These are phyloP conservation scores for Trachelus tabidus DNA, from an alignment of 2,888 invertebrate species.

Conservation along the genomic window DNA sequence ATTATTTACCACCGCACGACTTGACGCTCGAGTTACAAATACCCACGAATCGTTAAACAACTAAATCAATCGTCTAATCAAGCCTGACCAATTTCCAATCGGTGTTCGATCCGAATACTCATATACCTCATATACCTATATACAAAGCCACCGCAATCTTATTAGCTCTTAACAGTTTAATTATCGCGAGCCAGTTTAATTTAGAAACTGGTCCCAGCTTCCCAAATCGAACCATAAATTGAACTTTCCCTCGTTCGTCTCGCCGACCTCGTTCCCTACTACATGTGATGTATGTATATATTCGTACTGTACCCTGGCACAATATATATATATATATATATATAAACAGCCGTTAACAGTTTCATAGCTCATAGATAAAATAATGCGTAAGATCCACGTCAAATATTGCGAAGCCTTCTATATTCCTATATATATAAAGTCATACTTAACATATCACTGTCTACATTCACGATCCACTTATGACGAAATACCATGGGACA, in stretches of 20 bases:
- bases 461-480: background rate
- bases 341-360: background rate
- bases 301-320: too few relatives aligned
- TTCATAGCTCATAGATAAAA: background rate
- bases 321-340: background rate
- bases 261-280: slow-evolving; percentile 40
- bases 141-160: background rate
- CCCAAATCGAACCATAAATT: slow-evolving; percentile 42
- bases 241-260: slow-evolving; percentile 40
- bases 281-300: background rate
- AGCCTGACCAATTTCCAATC: background rate
- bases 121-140: background rate
- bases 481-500: background rate
- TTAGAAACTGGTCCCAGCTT: slow-evolving; percentile 36
- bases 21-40: background rate
- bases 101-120: background rate
- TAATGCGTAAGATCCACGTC: background rate
- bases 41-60: background rate
- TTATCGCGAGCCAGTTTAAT: slow-evolving; percentile 26
- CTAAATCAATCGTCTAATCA: background rate
- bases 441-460: background rate
- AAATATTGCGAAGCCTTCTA: background rate
- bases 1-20: background rate
- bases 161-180: background rate
- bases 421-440: background rate